Percentiles rank a stretch among this genome's conserved stretches.
Conservation (phyloP, 2,888 invertebrate species). For the Andrena hattorfiana region DNA sequence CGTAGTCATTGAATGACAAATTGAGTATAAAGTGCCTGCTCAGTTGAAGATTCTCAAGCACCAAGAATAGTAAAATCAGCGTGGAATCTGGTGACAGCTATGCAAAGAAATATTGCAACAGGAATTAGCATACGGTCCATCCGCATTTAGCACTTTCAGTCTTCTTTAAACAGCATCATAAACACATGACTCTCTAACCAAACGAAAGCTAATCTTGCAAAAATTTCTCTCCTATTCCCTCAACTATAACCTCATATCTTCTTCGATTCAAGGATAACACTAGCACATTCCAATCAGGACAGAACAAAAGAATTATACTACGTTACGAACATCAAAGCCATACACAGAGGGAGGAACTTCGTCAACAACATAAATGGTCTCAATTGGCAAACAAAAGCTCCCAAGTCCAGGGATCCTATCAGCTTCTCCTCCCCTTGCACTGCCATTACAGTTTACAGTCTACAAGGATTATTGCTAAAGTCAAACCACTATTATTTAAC, state of each 20-base stretch:
- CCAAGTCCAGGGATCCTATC: constrained; percentile 1
- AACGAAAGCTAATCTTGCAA: background rate
- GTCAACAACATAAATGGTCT: constrained; percentile 2
- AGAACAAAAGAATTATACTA: background rate
- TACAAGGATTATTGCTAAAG: background rate
- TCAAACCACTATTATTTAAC: background rate
- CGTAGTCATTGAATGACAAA: constrained; percentile 10
- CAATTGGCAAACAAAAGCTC: constrained; percentile 8
- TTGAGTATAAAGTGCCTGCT: background rate
- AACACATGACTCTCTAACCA: background rate
- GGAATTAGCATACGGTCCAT: background rate
- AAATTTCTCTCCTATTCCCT: background rate
- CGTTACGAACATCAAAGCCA: background rate
- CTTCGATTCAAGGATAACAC: background rate
- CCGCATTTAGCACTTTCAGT: background rate
- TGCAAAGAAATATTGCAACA: background rate
- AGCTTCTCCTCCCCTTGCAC: background rate
- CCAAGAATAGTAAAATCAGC: background rate
- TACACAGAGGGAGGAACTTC: background rate
- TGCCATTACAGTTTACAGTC: background rate
- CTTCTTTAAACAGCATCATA: background rate
- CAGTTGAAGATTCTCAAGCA: background rate
- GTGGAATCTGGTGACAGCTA: background rate
- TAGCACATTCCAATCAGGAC: background rate
- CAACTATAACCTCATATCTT: background rate